phyloP scores from a whole-genome alignment of 2,797 vertebrate genomes.

The Nannoperca australis region DNA sequence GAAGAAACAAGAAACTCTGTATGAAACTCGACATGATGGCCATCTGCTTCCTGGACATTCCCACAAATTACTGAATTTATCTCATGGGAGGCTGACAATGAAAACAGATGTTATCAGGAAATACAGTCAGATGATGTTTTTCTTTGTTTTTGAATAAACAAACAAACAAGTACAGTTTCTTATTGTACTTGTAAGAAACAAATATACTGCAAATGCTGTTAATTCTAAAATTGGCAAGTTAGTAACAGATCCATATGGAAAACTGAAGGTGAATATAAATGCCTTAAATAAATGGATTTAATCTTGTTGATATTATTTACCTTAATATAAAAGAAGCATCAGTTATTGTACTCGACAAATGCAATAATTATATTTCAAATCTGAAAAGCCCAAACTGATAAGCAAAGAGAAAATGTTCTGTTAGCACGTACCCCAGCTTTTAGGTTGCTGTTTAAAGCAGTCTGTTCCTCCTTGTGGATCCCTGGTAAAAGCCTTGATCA shows the following conservation, averaged over 20 bases:
- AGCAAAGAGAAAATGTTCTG: not conserved
- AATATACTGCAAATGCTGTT: not conserved
- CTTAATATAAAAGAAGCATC: not conserved
- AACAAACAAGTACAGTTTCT: not conserved
- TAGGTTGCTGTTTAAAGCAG: slow-evolving; percentile 1
- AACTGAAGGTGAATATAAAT: not conserved
- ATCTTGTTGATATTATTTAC: not conserved
- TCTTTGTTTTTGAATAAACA: not conserved
- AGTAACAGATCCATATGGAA: not conserved
- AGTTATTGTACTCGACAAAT: not conserved
- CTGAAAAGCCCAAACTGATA: not conserved
- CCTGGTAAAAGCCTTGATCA: slow-evolving; percentile 12
- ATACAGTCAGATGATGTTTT: slow-evolving; percentile 28
- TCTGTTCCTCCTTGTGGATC: slow-evolving; percentile 15
- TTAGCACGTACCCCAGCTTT: slow-evolving; percentile 59
- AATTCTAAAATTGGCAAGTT: not conserved
- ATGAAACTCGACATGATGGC: slow-evolving; percentile 46
- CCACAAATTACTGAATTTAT: slow-evolving; percentile 74
- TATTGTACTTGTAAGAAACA: not conserved
- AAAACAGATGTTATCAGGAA: slow-evolving; percentile 73
- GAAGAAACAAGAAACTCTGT: not conserved
- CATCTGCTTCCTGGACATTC: slow-evolving; percentile 75
- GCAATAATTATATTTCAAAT: not conserved
- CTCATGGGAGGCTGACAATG: slow-evolving; percentile 64
- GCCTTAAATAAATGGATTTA: not conserved